phyloP scores from a whole-genome alignment of 2,113 vertebrate species.

The Semicossyphus pulcher region DNA sequence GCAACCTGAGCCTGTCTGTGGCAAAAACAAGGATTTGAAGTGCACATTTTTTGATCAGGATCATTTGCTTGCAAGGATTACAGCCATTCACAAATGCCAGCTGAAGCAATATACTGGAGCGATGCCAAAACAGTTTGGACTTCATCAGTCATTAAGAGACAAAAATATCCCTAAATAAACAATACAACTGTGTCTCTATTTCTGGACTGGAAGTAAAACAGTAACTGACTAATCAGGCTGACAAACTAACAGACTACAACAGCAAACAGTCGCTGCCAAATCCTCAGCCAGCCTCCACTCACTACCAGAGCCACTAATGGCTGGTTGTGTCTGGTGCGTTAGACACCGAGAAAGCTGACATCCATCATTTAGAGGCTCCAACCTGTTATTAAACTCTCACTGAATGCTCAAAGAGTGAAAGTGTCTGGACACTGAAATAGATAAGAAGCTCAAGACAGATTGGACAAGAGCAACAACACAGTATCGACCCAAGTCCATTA shows the following conservation, averaged over 20 bases:
- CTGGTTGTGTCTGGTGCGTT: not conserved
- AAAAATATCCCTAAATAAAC: no score
- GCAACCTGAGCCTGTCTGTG: no score
- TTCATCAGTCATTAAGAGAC: no score
- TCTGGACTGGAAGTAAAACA: not conserved
- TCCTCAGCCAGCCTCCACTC: not conserved
- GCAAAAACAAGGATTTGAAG: no score
- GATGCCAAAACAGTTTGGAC: not conserved
- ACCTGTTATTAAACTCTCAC: not conserved
- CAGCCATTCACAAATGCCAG: no score
- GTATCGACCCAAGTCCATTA: not conserved
- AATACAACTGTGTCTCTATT: not conserved
- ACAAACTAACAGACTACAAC: not conserved
- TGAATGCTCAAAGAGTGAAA: not conserved
- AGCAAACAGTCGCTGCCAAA: slow-evolving; percentile 4
- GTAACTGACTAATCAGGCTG: not conserved
- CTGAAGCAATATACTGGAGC: no score
- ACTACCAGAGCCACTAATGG: slow-evolving; percentile 24
- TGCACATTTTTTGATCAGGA: no score
- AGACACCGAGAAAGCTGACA: slow-evolving; percentile 8
- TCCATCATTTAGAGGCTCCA: slow-evolving; percentile 48
- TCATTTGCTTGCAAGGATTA: no score
- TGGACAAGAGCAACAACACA: not conserved
- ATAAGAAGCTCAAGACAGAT: not conserved
- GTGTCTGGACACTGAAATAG: not conserved